Evolutionary conservation across 2,888 invertebrate genomes (phyloP).

Genomic region (Napeogenes sylphis): DNA sequence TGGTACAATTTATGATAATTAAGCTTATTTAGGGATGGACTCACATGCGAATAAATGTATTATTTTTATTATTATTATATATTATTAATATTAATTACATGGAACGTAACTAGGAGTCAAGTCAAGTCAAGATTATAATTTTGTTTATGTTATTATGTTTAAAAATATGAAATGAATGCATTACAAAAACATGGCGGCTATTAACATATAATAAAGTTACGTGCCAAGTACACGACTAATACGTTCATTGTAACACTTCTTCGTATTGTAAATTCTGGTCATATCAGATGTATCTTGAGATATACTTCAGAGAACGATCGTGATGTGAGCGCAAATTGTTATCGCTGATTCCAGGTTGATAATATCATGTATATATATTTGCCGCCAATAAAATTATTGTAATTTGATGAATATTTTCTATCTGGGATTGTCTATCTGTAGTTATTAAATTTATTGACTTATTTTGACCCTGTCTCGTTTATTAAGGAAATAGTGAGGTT

Average conservation of each 20-base stretch:
- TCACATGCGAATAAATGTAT: no score
- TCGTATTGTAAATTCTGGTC: constrained; percentile 19
- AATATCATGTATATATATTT: constrained; percentile 2
- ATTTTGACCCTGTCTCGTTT: no score
- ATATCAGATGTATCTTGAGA: constrained; percentile 21
- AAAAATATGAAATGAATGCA: background rate
- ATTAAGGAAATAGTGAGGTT: no score
- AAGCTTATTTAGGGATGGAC: background rate
- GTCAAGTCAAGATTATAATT: no score
- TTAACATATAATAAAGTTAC: constrained; percentile 6
- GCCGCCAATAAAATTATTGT: background rate
- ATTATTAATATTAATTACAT: no score
- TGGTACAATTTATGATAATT: no score
- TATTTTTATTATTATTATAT: no score
- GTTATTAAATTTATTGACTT: no score
- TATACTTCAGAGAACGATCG: constrained; percentile 21
- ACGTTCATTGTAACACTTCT: constrained; percentile 22
- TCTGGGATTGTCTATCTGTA: no score
- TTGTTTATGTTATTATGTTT: no score
- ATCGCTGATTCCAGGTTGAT: constrained; percentile 10
- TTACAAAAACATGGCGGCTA: background rate
- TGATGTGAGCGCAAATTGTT: constrained; percentile 28
- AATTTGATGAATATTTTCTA: no score
- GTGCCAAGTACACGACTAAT: constrained; percentile 17
- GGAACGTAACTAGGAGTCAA: no score